Conservation (phyloP, 2,888 invertebrate species). For the Drosophila niveifrons region DNA sequence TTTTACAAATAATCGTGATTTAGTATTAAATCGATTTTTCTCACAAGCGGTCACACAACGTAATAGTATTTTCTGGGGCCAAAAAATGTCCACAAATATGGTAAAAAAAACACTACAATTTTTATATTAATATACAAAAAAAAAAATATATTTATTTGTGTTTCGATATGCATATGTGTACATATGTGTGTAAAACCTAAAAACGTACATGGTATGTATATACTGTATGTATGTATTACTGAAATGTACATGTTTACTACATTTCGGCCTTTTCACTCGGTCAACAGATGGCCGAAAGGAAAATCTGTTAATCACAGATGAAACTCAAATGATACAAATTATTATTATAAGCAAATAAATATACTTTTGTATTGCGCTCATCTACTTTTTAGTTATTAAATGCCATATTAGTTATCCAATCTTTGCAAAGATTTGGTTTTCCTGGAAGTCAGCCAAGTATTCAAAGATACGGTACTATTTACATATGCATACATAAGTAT, state of each 20-base stretch:
- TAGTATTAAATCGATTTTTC: conserved; percentile 8
- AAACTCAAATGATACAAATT: too few species aligned
- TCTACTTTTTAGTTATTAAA: not conserved
- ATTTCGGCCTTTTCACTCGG: not conserved
- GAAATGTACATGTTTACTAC: too few species aligned
- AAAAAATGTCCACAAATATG: not conserved
- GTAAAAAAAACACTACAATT: not conserved
- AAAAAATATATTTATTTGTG: not conserved
- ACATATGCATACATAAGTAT: not conserved
- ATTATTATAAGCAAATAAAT: too few species aligned
- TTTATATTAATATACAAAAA: not conserved
- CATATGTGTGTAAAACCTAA: not conserved
- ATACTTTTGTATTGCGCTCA: not conserved
- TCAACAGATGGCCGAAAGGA: not conserved
- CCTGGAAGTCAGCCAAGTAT: conserved; percentile 10
- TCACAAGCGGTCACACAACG: not conserved
- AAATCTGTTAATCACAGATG: not conserved
- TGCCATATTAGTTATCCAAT: not conserved
- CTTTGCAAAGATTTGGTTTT: not conserved
- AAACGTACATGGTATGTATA: not conserved
- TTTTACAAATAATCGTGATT: not conserved
- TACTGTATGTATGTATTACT: not conserved
- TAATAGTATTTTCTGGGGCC: not conserved
- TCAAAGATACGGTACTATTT: not conserved
- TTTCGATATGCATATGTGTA: not conserved